Conservation (phyloP, 1,140 invertebrate species). For the Leptonema lineaticorne region DNA sequence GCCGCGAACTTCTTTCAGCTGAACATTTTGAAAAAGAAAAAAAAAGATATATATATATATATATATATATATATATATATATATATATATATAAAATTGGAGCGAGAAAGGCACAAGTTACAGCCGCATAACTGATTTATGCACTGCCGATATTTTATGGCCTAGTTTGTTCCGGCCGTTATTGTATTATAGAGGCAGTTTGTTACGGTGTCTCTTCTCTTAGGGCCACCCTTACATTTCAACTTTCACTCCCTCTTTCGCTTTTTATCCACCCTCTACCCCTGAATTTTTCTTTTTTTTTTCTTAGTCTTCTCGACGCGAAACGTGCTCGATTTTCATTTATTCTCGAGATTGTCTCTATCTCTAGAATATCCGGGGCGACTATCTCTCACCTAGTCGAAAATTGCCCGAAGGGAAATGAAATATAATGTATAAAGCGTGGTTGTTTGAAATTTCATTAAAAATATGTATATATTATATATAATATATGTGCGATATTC, state of each 20-base stretch:
- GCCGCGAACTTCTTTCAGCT: too few species aligned
- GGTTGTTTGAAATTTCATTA: too few species aligned
- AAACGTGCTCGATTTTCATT: conserved; percentile 21
- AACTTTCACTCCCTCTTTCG: too few species aligned
- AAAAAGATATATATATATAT: too few species aligned
- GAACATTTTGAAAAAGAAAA: too few species aligned
- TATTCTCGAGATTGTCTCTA: conserved; percentile 13
- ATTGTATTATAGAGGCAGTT: conserved; percentile 60
- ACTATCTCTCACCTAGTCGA: not conserved
- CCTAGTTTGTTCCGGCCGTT: conserved; percentile 60
- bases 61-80: too few species aligned
- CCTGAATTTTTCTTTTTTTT: not conserved
- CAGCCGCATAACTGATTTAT: conserved; percentile 54
- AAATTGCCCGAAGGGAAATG: not conserved
- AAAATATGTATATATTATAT: too few species aligned
- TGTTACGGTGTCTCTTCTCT: conserved; percentile 45
- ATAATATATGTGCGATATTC: too few species aligned
- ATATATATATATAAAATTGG: too few species aligned
- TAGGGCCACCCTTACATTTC: too few species aligned
- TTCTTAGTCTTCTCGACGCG: not conserved
- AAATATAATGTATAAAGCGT: too few species aligned
- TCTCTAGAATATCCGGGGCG: too few species aligned
- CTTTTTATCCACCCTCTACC: not conserved
- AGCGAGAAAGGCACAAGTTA: conserved; percentile 13
- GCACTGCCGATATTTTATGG: conserved; percentile 62